Percentiles rank a stretch among this genome's conserved stretches.
Evolutionary conservation across 2,888 invertebrate species (phyloP).

Genomic region (Choristoneura rosaceana): DNA sequence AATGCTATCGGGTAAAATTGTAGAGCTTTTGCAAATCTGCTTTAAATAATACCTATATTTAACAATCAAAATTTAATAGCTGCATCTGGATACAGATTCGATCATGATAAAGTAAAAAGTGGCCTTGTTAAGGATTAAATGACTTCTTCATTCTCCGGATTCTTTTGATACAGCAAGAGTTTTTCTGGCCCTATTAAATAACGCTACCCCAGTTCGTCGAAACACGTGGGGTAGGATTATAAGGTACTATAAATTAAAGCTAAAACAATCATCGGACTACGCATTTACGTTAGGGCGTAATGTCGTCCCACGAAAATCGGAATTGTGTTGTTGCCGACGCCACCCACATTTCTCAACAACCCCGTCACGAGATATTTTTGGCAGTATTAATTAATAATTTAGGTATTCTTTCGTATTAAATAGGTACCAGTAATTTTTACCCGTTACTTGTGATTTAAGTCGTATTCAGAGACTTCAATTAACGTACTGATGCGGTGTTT

Average conservation of each 20-base stretch:
- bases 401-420: background rate
- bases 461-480: no score
- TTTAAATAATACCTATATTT: no score
- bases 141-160: background rate
- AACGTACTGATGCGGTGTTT: no score
- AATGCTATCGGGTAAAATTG: no score
- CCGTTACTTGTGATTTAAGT: background rate
- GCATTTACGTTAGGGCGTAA: background rate
- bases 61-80: no score
- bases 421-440: background rate
- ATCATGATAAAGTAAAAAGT: no score
- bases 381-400: slow-evolving; percentile 1
- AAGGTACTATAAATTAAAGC: background rate
- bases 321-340: background rate
- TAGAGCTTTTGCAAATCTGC: no score
- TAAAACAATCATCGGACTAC: background rate
- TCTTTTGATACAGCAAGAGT: no score
- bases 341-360: background rate
- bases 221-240: background rate
- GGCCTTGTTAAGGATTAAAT: background rate
- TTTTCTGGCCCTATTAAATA: background rate
- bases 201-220: background rate
- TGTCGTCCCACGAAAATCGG: slow-evolving; percentile 1
- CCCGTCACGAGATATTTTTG: slow-evolving; percentile 1
- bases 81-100: no score